Evolutionary conservation across 2,797 vertebrate genomes (phyloP), one percentile per base, ranked within the genome.

Genomic region (Ibycter americanus): DNA sequence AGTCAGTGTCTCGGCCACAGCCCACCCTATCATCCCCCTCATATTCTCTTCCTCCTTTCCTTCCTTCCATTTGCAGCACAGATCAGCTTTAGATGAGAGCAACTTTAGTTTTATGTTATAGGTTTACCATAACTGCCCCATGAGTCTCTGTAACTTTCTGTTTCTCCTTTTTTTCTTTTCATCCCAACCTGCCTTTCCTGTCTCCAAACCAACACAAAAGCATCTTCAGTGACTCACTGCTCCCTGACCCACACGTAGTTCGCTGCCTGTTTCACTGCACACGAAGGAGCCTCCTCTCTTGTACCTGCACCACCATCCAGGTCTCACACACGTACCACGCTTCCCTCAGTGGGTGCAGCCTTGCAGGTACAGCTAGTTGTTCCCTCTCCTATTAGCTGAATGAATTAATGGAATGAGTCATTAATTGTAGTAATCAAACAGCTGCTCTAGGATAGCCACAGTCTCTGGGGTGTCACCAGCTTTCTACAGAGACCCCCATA

Each of bases 21-120:
- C 22, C 31, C 0, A 0, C 55, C 0, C 0, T 27, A 3, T 40
- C 32, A 51, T 29, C 72, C 20, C 20, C 16, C 76, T 89, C 11
- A 1, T 46, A 21, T 27, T 76, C 32, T 63, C 15, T n/a, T 74
- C 27, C 47, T 73, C n/a, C 36, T 67, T 61, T 15, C n/a, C 63
- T 72, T 73, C 52, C n/a, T 79, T 62, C 62, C 34, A 8, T 42
- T 66, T 82, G 22, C 71, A 65, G 38, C 38, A n/a, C 59, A 76
- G 32, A 29, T 27, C 49, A 61, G 63, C 32, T 80, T 80, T 63
- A 77, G 55, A n/a, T 34, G n/a, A 51, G 46, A 54, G 16, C 16
- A 27, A 5, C 17, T 85, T 77, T 6, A 49, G 27, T 21, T 73
- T 89, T 56, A 2, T 47, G 38, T 54, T 65, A 17, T 5, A 42